Base-by-base conservation (phyloP, 1,140 invertebrate species). In the Babylonia areolata region DNA sequence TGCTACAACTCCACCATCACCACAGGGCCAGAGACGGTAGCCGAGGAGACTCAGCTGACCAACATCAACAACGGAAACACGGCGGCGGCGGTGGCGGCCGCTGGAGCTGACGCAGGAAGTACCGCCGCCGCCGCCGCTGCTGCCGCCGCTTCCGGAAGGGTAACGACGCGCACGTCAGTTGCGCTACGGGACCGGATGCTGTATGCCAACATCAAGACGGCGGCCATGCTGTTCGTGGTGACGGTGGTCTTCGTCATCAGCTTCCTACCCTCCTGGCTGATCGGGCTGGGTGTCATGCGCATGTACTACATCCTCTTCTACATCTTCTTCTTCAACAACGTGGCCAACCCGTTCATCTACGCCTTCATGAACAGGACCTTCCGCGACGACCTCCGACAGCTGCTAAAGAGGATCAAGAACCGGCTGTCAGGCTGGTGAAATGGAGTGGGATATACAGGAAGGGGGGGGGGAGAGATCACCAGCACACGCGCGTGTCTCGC, bases 301-400 rank as follows among this genome's bases (percentile, higher is more conserved):
- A 88, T 89, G 81, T 89, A 90, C 39, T 81, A 87, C 46, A 87
- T 92, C 54, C 69, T 93, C 1, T 93, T 92, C 88, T 90, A 93
- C 78, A 89, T 91, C 35, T 93, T 91, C 79, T 93, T 92, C 88
- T 83, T 92, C 6, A 92, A 93, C 86, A 91, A 93, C 78, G 91
- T 92, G 3, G 90, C 90, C 1, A 93, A 93, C 85, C 93, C 93
- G 5, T 86, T 93, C 46, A 93, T 93, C 42, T 93, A 93, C 84
- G 92, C 92, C 31, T 93, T 93, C 85, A 93, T 93, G 92, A 93
- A 93, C 85, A 87, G 88, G 33, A 90, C 90, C 15, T 93, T 93
- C 84, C 83, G 92, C 77, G 88, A 92, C 42, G 92, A 93, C 54
- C 69, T 92, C 0, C 85, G 87, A 54, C 90, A 90, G 84, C 87